Evolutionary conservation across 2,888 invertebrate genomes (phyloP).

Genomic region (Lasioglossum morio): DNA sequence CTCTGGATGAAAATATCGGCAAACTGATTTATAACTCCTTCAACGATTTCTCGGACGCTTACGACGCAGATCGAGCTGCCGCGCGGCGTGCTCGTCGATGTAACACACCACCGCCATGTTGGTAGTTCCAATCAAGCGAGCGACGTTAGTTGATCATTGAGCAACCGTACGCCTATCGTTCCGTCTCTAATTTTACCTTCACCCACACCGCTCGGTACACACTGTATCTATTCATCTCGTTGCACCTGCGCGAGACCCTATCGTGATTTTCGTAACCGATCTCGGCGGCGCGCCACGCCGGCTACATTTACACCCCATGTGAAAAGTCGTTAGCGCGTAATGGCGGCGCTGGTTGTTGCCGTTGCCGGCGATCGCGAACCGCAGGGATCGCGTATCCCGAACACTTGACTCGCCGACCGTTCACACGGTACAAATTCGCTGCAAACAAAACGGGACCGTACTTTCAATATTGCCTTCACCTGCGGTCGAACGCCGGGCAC

Average conservation of each 20-base stretch:
- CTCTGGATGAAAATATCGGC: too few species aligned
- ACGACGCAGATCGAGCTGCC: too few species aligned
- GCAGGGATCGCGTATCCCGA: constrained; percentile 39
- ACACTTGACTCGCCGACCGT: constrained; percentile 55
- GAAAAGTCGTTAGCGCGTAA: constrained; percentile 45
- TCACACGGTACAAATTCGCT: constrained; percentile 75
- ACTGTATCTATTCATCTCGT: constrained; percentile 52
- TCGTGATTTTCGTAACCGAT: constrained; percentile 60
- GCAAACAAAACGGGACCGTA: constrained; percentile 79
- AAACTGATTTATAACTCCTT: too few species aligned
- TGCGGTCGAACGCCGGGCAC: constrained; percentile 58
- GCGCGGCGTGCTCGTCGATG: neutral
- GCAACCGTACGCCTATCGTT: constrained; percentile 50
- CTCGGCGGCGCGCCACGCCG: constrained; percentile 5
- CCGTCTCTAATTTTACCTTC: constrained; percentile 59
- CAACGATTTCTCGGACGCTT: too few species aligned
- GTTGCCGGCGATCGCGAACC: constrained; percentile 22
- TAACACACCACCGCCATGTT: neutral
- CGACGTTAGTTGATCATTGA: constrained; percentile 63
- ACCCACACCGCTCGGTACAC: constrained; percentile 22
- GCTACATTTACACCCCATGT: constrained; percentile 42
- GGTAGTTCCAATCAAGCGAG: constrained; percentile 40
- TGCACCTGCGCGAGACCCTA: constrained; percentile 49
- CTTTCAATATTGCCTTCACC: constrained; percentile 80
- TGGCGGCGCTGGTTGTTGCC: constrained; percentile 7